These are phyloP conservation scores for Stichodactyla helianthus DNA, from an alignment of 64 coral and sea anemone genomes.

Conservation along the genomic window DNA sequence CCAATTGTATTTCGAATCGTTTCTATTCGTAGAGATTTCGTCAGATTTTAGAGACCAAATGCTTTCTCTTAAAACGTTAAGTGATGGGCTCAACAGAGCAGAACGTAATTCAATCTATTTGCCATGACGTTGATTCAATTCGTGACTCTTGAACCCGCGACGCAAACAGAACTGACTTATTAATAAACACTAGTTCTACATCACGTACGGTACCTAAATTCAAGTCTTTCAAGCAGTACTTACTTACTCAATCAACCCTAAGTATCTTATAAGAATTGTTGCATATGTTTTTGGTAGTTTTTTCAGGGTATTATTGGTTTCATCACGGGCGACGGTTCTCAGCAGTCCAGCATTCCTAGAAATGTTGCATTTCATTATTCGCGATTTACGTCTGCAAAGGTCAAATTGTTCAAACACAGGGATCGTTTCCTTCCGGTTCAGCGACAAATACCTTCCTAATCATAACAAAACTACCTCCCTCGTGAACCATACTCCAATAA, in stretches of 20 bases:
- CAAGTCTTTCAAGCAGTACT: background rate
- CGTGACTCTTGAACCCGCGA: background rate
- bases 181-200: background rate
- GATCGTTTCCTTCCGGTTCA: constrained; percentile 22
- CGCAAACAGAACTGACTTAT: background rate
- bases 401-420: constrained; percentile 4
- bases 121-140: constrained; percentile 4
- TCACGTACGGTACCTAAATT: background rate
- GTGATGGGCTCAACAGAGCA: background rate
- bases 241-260: background rate
- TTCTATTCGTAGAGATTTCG: background rate
- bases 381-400: constrained; percentile 15
- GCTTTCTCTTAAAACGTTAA: background rate
- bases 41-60: background rate
- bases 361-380: constrained; percentile 1
- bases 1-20: background rate
- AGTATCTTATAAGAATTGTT: background rate
- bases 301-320: background rate
- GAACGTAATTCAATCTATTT: constrained; percentile 9
- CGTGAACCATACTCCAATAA: background rate
- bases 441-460: constrained; percentile 14
- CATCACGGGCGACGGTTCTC: background rate
- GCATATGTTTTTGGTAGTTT: background rate
- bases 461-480: background rate
- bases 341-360: constrained; percentile 8